Evolutionary conservation across 2,888 invertebrate species (phyloP), one percentile per base, ranked within the genome.

Genomic region (Epirrhoe tristata): DNA sequence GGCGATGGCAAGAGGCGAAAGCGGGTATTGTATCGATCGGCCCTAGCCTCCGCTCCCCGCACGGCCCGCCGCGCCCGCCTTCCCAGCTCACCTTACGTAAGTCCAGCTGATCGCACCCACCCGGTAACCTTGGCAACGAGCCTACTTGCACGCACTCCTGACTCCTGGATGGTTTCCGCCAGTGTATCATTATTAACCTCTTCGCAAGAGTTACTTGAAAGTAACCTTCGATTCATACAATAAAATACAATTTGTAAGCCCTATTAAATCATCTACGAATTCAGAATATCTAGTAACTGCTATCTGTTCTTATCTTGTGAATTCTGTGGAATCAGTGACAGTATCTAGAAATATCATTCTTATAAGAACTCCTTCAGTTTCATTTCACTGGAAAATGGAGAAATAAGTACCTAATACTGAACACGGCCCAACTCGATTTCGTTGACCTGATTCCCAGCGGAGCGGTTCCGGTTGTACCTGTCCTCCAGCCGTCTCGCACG

Each of bases 51-150:
- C 81, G 71, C 81, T 77, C 80, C 82, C 81, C 79, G 77, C 78
- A 62, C 76, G 66, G 48, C 79, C 69, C 75, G 78, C 74, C 77
- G 69, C 77, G 75, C 75, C 73, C 79, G 72, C 74, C 76, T 74
- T 74, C 81, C 80, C 84, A 82, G 81, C 82, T 80, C 81, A 86
- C 90, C 89, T 92, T 92, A 92, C 91, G 89, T 92, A 92, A 92
- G 88, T 84, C 89, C 92, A 92, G 92, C 92, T 92, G 92, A 92
- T 92, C 91, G 87, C 88, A 87, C 89, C 91, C 88, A 86, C 89
- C 90, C 89, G 77, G 91, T 91, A 92, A 91, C 92, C 91, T 92
- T 91, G 91, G 84, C 86, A 88, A 91, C 91, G 84, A 84, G 84
- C 84, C 83, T 82, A 69, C 66, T 81, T 84, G 88, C 86, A 88